Conservation (phyloP, 2,888 invertebrate species). For the Lithodes maja region DNA sequence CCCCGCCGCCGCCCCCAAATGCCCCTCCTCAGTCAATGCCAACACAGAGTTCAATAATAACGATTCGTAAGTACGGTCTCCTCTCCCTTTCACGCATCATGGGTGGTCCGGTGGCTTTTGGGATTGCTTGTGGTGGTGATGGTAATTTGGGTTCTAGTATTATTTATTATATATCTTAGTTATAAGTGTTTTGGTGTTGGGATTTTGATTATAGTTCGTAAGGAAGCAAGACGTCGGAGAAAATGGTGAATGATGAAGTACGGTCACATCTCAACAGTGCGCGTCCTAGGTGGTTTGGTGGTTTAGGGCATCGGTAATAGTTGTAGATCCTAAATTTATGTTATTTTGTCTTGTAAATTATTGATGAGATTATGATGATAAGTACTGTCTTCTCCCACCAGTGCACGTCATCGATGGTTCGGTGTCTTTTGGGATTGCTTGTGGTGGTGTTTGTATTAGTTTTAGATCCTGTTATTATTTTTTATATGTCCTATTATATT, state of each 20-base stretch:
- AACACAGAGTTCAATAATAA: slow-evolving; percentile 65
- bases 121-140: not conserved
- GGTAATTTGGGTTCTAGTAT: not conserved
- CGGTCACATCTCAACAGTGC: no score
- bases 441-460: not conserved
- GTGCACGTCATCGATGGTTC: not conserved
- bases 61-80: slow-evolving; percentile 53
- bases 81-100: not conserved
- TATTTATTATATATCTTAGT: not conserved
- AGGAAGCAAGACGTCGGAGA: no score
- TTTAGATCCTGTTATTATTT: not conserved
- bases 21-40: slow-evolving; percentile 55
- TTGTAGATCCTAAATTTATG: no score
- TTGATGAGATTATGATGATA: not conserved
- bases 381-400: slow-evolving; percentile 34
- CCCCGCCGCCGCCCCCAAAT: slow-evolving; percentile 64
- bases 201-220: no score
- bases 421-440: not conserved
- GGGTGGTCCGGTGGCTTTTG: not conserved
- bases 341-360: no score
- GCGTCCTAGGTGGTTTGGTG: no score
- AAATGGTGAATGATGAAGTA: no score
- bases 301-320: no score
- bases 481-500: not conserved
- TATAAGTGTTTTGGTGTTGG: not conserved